These are phyloP conservation scores for Nymphalis urticae DNA, from an alignment of 2,888 invertebrate genomes.

Conservation along the genomic window DNA sequence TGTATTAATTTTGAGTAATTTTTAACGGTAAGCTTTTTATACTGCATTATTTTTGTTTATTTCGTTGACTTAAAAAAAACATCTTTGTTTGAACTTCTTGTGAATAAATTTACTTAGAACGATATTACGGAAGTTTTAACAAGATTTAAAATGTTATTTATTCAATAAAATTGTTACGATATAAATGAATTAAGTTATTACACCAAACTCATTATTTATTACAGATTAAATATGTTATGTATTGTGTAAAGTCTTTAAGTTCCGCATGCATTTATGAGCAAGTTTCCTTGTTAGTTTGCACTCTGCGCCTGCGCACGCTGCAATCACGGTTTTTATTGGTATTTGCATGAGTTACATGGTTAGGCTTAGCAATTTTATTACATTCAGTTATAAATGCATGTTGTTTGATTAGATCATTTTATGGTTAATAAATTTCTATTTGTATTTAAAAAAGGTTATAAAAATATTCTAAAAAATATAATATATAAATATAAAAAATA, in stretches of 20 bases:
- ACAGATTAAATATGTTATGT: neutral
- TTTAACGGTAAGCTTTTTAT: conserved; percentile 42
- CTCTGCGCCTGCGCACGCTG: neutral
- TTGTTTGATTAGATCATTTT: neutral
- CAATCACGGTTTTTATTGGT: conserved; percentile 9
- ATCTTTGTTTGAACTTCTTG: too few species aligned
- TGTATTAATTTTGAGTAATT: conserved; percentile 54
- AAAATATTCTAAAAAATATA: too few species aligned
- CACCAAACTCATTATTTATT: neutral
- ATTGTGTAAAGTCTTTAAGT: neutral
- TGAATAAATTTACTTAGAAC: neutral
- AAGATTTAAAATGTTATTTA: too few species aligned
- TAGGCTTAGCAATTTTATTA: neutral
- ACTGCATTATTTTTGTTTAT: neutral
- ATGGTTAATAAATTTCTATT: too few species aligned
- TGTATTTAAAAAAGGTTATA: too few species aligned
- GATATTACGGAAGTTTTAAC: neutral
- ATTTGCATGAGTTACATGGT: conserved; percentile 9
- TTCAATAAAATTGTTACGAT: neutral
- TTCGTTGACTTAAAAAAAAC: too few species aligned
- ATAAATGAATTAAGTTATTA: neutral
- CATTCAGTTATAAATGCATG: neutral
- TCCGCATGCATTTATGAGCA: conserved; percentile 11
- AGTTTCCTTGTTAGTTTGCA: conserved; percentile 9
- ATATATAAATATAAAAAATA: too few species aligned